phyloP scores from a whole-genome alignment of 2,113 vertebrate genomes.

The Prunella himalayana region DNA sequence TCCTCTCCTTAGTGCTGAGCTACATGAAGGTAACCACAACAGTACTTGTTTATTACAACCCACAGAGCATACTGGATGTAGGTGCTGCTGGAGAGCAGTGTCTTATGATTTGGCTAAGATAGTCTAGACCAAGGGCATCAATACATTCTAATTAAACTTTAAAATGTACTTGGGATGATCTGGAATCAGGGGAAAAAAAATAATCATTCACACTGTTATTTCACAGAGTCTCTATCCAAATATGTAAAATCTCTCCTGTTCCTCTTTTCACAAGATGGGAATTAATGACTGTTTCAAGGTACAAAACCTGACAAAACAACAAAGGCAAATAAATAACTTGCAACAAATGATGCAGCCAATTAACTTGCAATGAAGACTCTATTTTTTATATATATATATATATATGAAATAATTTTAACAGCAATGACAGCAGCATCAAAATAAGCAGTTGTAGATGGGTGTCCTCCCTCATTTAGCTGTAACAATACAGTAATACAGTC shows the following conservation, averaged over 20 bases:
- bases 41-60: not conserved
- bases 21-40: not conserved
- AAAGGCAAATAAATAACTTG: not conserved
- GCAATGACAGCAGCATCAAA: not conserved
- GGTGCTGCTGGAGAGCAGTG: not conserved
- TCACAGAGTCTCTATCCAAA: not conserved
- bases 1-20: not conserved
- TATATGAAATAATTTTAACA: not conserved
- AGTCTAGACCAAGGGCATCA: not conserved
- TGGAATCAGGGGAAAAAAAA: not conserved
- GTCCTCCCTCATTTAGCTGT: not conserved
- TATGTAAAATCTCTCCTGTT: not conserved
- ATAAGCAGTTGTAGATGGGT: not conserved
- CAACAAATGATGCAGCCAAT: not conserved
- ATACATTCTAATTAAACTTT: not conserved
- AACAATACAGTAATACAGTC: not conserved
- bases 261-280: not conserved
- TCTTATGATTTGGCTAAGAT: not conserved
- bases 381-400: not conserved
- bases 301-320: not conserved
- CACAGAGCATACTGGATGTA: not conserved
- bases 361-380: not conserved
- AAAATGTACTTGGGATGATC: not conserved
- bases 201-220: not conserved
- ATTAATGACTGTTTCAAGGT: not conserved